Percentiles rank a stretch among this genome's conserved stretches.
These are phyloP conservation scores for Ophthalmolycus amberensis DNA, from an alignment of 2,113 vertebrate genomes.

Conservation along the genomic window DNA sequence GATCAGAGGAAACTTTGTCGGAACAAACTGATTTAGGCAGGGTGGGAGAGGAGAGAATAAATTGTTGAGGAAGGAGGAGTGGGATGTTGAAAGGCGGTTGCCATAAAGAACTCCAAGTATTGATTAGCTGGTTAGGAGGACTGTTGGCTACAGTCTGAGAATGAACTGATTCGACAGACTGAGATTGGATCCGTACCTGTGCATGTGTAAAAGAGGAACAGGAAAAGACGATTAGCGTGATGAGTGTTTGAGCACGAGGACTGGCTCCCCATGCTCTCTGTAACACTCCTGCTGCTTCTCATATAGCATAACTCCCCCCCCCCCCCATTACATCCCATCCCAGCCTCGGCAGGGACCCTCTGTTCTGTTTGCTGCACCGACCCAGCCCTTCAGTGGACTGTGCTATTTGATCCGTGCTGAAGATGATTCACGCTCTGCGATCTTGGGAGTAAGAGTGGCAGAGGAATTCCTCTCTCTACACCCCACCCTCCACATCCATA, in stretches of 20 bases:
- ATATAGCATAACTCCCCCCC: slow-evolving; percentile 18
- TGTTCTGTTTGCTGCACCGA: slow-evolving; percentile 39
- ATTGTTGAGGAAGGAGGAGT: slow-evolving; percentile 70
- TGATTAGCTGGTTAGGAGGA: slow-evolving; percentile 87
- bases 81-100: slow-evolving; percentile 62
- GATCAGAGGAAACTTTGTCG: background rate
- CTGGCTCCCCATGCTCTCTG: background rate
- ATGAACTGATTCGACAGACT: slow-evolving; percentile 84
- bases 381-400: slow-evolving; percentile 68
- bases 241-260: slow-evolving; percentile 43
- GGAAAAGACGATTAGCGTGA: slow-evolving; percentile 19
- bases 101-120: slow-evolving; percentile 78
- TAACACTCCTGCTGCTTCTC: slow-evolving; percentile 34
- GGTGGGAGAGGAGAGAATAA: slow-evolving; percentile 43
- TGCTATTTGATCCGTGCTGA: slow-evolving; percentile 75
- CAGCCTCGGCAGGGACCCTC: slow-evolving; percentile 44
- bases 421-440: slow-evolving; percentile 77
- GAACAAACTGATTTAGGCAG: slow-evolving; percentile 15
- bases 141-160: slow-evolving; percentile 84
- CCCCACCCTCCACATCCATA: slow-evolving; percentile 66
- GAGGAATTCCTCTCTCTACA: slow-evolving; percentile 62
- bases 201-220: slow-evolving; percentile 38
- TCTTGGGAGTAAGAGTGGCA: slow-evolving; percentile 61
- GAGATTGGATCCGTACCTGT: slow-evolving; percentile 69
- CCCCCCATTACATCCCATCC: slow-evolving; percentile 28